These are phyloP conservation scores for Neoscelio sp. DNA, from an alignment of 2,888 invertebrate species.

Conservation along the genomic window DNA sequence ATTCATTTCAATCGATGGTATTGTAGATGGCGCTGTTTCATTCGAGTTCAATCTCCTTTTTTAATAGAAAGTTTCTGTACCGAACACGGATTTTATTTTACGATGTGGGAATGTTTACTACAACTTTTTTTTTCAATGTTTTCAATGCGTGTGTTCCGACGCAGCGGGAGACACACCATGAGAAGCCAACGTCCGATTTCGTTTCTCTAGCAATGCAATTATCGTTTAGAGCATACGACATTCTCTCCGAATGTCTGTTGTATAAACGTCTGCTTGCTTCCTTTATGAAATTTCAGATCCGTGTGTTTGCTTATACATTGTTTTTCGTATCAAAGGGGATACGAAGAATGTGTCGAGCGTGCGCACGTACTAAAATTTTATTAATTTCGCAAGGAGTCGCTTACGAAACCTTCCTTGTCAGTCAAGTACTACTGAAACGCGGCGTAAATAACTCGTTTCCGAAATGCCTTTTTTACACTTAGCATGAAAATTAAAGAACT, in stretches of 20 bases:
- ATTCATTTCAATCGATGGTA: too few species aligned
- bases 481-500: neutral
- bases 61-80: too few species aligned
- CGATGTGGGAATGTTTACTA: too few species aligned
- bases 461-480: slow-evolving; percentile 40
- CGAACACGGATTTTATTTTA: too few species aligned
- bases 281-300: slow-evolving; percentile 2
- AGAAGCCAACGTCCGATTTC: slow-evolving; percentile 3
- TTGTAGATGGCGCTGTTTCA: too few species aligned
- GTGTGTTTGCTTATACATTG: too few species aligned
- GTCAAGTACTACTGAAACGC: slow-evolving; percentile 37
- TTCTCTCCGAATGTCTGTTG: slow-evolving; percentile 5
- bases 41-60: too few species aligned
- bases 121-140: too few species aligned
- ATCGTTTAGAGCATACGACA: neutral
- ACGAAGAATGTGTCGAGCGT: too few species aligned
- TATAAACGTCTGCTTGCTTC: neutral
- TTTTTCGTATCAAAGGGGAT: too few species aligned
- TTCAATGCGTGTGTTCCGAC: too few species aligned
- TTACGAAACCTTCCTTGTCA: slow-evolving; percentile 17
- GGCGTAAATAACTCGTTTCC: slow-evolving; percentile 42
- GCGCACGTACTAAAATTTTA: neutral
- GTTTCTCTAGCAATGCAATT: slow-evolving; percentile 12
- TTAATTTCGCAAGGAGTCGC: neutral
- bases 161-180: neutral